Conservation (phyloP, 35 echinoderm and acorn worm species). For the Nesometra sesokonis region DNA sequence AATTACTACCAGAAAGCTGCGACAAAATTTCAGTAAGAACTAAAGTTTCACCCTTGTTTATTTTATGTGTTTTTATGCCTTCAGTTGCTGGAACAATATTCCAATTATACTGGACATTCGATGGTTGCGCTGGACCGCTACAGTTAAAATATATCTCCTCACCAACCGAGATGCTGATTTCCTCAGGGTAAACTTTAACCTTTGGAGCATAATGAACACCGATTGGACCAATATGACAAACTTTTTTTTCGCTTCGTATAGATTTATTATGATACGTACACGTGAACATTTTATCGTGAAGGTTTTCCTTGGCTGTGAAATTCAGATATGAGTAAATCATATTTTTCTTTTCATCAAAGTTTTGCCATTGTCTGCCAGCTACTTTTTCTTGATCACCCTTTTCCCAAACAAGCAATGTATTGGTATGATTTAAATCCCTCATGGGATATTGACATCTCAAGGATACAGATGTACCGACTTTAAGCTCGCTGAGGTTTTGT, state of each 20-base stretch:
- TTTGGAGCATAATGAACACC: neutral
- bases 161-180: neutral
- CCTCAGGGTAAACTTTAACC: neutral
- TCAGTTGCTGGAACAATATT: neutral
- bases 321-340: neutral
- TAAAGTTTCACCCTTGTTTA: neutral
- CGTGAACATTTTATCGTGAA: neutral
- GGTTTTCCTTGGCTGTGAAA: neutral
- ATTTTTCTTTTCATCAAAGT: neutral
- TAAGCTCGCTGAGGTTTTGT: neutral
- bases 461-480: neutral
- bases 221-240: neutral
- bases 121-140: neutral
- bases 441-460: neutral
- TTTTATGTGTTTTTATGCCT: neutral
- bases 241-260: neutral
- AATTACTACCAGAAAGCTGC: neutral
- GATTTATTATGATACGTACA: neutral
- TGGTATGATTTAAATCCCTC: neutral
- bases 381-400: neutral
- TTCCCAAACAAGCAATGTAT: neutral
- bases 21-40: neutral
- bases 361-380: neutral
- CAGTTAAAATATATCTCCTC: neutral
- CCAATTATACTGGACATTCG: neutral